Base-by-base conservation (phyloP, 2,888 invertebrate species). In the Polydrusus cervinus region DNA sequence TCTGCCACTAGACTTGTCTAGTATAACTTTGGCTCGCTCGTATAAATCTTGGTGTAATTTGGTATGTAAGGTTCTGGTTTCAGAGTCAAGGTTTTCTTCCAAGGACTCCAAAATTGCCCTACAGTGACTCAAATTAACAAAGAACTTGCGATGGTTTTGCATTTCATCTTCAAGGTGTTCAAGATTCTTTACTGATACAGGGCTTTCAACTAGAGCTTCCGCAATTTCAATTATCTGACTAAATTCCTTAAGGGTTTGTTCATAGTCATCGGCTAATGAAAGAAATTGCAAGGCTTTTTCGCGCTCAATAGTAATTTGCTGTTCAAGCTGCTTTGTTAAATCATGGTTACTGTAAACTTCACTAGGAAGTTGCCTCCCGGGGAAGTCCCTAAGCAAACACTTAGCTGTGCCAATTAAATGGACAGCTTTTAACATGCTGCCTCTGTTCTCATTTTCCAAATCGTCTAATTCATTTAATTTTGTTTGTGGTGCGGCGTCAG, bases 161-260 rank as follows among this genome's bases (percentile, higher is more conserved):
- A 96, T 94, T 88, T 96, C 96, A 82, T 95, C 94, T 82, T 95
- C 94, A n/a, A 96, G 87, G 81, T 95, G 94, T 81, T 93, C 92
- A 76, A 95, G 88, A 80, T 92, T 92, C 45, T 90, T 91, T 0
- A 95, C 94, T 8, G 92, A 91, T 40, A 96, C 92, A 53, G 93
- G 93, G 79, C 93, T 93, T 78, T 94, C 93, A 8, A 96, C 90
- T 45, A 96, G 87, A 51, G 93, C 93, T 85, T 96, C 95, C 0
- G 96, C 96, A 7, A 96, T 91, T 66, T 94, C 93, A 3, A 95
- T 94, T 38, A 96, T 95, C 84, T 96, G 94, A 10, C 92, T 92
- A 81, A 96, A 95, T 85, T 97, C 96, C 83, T 93, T 93, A 10
- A 97, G 87, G 0, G 95, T 96, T 86, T 96, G 94, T 83, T 95